Evolutionary conservation across 2,888 invertebrate genomes (phyloP), one percentile per base, ranked within the genome.

Genomic region (Aleiodes alternator): DNA sequence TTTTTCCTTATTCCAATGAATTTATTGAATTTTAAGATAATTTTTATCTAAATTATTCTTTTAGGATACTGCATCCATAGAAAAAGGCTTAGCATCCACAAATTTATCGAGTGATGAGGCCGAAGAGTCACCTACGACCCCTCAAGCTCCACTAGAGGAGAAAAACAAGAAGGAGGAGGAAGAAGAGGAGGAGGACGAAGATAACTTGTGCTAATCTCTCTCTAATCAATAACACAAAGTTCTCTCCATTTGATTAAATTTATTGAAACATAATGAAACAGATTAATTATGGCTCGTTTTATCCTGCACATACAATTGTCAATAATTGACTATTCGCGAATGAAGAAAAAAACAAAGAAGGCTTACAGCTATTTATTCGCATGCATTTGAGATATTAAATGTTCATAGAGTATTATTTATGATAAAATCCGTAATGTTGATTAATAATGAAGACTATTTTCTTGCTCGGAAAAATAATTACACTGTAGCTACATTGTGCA

Each of bases 181-280:
- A 12, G 78, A 73, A 12, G 73, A 79, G 14, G 79, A 74, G 12
- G 74, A 79, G 0, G 78, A 78, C 55, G 80, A 79, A 3, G 79
- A 68, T 2, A 79, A 78, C 51, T 64, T 80, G 31, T 80, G 80
- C 61, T 80, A 77, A 80, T 80, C 66, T 12, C 66, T 12, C 11
- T 51, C 11, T 8, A 50, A 48, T 31, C 43, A 31, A 38, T 69
- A 48, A 12, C n/a, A 23, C n/a, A 55, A 48, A 48, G 11, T 51
- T 29, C 23, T 68, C 50, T n/a, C 14, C 56, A 34, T 56, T 69
- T 50, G 12, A 31, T 64, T 64, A 16, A 43, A 23, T 64, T 48
- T 64, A 48, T 48, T 43, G n/a, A 43, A 14, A 48, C 48, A 43
- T 64, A 48, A 64, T 11, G 29, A 64, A 50, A 69, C 34, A 43